A percentile compares a stretch with the other conserved stretches of the same genome.
Conservation (phyloP, 2,888 invertebrate genomes). For the Pimpla rufipes region DNA sequence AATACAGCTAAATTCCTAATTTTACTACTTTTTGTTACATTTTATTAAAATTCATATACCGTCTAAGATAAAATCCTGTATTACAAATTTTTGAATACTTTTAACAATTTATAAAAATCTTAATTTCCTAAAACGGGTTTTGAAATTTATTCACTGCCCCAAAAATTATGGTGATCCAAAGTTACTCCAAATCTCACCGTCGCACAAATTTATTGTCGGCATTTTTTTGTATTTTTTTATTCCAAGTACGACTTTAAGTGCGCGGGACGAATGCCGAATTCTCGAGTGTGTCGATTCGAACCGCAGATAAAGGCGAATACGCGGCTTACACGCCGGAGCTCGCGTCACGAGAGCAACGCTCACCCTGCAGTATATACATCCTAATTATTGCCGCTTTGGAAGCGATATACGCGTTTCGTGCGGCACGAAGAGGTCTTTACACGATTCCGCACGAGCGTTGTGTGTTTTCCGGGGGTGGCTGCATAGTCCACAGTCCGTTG, state of each 20-base stretch:
- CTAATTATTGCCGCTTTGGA: constrained; percentile 51
- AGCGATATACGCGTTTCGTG: constrained; percentile 53
- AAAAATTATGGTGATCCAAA: no score
- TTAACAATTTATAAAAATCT: no score
- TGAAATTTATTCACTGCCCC: no score
- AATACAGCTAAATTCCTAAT: no score
- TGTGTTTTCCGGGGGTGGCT: constrained; percentile 32
- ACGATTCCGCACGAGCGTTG: constrained; percentile 37
- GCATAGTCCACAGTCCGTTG: neutral
- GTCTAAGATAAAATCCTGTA: no score
- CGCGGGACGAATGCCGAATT: constrained; percentile 30
- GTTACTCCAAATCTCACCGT: neutral
- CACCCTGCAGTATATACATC: constrained; percentile 6
- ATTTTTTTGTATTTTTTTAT: no score
- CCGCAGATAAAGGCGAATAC: constrained; percentile 18
- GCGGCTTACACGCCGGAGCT: constrained; percentile 3
- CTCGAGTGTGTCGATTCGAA: constrained; percentile 17
- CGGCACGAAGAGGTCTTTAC: constrained; percentile 58
- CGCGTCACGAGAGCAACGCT: constrained; percentile 18
- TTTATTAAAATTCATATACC: no score
- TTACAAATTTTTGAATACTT: no score
- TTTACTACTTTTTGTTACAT: no score
- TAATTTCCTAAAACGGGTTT: no score
- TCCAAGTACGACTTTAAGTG: neutral
- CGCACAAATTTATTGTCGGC: no score